Percentiles rank a stretch among this genome's conserved stretches.
phyloP scores from a whole-genome alignment of 2,888 invertebrate genomes.

The Phorcus lineatus region DNA sequence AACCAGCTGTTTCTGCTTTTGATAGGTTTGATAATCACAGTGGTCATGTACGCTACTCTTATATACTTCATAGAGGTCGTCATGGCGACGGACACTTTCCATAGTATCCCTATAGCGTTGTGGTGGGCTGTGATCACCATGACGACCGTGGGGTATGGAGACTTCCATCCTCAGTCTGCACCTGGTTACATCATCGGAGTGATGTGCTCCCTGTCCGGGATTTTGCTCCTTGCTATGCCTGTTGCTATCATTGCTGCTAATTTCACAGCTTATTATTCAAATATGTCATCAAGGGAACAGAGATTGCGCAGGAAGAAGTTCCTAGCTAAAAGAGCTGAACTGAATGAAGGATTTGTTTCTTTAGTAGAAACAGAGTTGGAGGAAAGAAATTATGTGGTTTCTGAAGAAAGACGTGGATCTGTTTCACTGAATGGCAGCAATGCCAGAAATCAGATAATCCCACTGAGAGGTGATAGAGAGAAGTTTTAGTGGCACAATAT shows the following conservation, averaged over 20 bases:
- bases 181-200: constrained; percentile 53
- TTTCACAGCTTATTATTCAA: constrained; percentile 48
- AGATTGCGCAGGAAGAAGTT: neutral
- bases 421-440: too few relatives aligned
- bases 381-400: neutral
- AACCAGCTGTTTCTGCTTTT: constrained; percentile 52
- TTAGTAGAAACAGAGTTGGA: neutral
- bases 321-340: neutral
- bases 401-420: too few relatives aligned
- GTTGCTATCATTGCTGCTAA: constrained; percentile 59
- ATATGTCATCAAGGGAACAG: constrained; percentile 24
- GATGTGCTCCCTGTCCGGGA: constrained; percentile 54
- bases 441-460: too few relatives aligned
- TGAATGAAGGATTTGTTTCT: neutral
- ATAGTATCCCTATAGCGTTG: constrained; percentile 47
- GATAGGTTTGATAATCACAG: constrained; percentile 51
- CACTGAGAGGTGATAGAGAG: too few relatives aligned
- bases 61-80: constrained; percentile 59
- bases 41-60: constrained; percentile 55
- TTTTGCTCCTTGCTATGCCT: constrained; percentile 54
- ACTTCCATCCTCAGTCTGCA: constrained; percentile 44
- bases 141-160: constrained; percentile 64
- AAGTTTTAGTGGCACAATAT: too few relatives aligned
- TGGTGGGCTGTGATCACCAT: constrained; percentile 64
- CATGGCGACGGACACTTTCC: constrained; percentile 38